phyloP scores from a whole-genome alignment of 2,888 invertebrate species.

The Abrostola triplasia region DNA sequence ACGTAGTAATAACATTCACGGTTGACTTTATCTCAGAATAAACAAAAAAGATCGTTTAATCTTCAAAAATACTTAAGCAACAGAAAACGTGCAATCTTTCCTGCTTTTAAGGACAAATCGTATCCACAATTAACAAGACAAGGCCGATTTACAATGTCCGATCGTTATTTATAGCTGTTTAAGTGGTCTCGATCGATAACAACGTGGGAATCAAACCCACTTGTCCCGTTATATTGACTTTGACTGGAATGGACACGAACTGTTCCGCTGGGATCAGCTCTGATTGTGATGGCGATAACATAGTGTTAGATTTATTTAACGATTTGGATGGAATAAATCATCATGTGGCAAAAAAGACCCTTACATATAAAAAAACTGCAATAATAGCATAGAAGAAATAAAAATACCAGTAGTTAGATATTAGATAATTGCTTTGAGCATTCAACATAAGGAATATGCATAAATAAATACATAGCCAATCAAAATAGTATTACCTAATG shows the following conservation, averaged over 20 bases:
- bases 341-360: neutral
- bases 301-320: constrained; percentile 11
- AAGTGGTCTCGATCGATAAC: constrained; percentile 56
- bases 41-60: constrained; percentile 1
- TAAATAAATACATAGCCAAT: no score
- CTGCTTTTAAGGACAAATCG: constrained; percentile 32
- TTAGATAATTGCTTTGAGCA: no score
- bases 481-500: no score
- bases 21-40: constrained; percentile 11
- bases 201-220: constrained; percentile 60
- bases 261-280: constrained; percentile 45
- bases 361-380: neutral
- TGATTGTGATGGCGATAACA: constrained; percentile 42
- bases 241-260: constrained; percentile 42
- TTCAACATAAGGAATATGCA: no score
- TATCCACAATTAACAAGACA: constrained; percentile 42
- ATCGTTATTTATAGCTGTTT: constrained; percentile 53
- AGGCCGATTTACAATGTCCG: constrained; percentile 43
- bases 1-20: constrained; percentile 18
- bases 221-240: constrained; percentile 48
- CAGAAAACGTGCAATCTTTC: constrained; percentile 31
- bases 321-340: constrained; percentile 31
- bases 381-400: neutral
- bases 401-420: neutral
- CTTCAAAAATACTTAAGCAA: constrained; percentile 17